Conservation (phyloP, 2,888 invertebrate genomes). For the Parapristionchus giblindavisi region DNA sequence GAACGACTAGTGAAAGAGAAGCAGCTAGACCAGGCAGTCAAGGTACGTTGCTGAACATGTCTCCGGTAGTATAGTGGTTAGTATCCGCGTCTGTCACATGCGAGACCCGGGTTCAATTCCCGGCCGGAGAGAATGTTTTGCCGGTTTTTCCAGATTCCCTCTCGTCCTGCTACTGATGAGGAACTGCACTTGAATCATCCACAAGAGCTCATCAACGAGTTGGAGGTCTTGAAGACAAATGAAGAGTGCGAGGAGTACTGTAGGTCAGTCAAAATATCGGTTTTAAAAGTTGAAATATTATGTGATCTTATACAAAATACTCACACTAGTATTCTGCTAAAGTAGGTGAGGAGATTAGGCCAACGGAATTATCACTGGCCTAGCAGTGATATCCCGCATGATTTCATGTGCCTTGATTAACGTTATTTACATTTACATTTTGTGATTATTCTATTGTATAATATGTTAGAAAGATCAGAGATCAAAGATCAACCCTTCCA, state of each 20-base stretch:
- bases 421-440: too few species aligned
- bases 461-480: neutral
- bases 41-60: conserved; percentile 45
- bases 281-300: too few species aligned
- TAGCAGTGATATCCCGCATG: too few species aligned
- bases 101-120: neutral
- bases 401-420: too few species aligned
- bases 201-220: conserved; percentile 45
- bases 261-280: conserved; percentile 35
- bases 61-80: too few species aligned
- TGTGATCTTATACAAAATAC: too few species aligned
- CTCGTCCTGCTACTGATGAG: conserved; percentile 54
- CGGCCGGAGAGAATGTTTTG: too few species aligned
- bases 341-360: too few species aligned
- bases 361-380: too few species aligned
- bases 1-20: conserved; percentile 50
- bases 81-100: neutral
- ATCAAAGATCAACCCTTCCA: conserved; percentile 11
- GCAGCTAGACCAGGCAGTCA: conserved; percentile 46
- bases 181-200: conserved; percentile 55
- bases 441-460: neutral
- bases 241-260: conserved; percentile 57
- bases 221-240: conserved; percentile 44
- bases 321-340: too few species aligned
- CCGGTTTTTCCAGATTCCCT: conserved; percentile 53